phyloP scores from a whole-genome alignment of 2,797 vertebrate genomes.

The Ptychobarbus kaznakovi region DNA sequence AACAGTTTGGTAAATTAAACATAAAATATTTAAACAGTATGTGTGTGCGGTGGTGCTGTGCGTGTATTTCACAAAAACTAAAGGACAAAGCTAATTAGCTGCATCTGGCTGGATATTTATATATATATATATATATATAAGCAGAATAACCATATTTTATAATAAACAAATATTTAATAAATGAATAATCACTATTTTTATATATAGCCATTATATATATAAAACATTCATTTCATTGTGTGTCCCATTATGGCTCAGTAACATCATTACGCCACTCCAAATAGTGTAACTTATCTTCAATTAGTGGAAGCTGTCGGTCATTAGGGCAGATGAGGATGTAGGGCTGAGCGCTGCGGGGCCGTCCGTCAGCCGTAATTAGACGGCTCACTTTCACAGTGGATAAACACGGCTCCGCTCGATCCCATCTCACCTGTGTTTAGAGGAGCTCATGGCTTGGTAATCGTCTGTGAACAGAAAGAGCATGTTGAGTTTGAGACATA shows the following conservation, averaged over 20 bases:
- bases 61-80: no score
- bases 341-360: constrained; percentile 23
- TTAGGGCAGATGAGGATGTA: constrained; percentile 46
- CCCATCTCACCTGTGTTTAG: neutral
- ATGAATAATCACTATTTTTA: no score
- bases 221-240: constrained; percentile 51
- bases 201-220: no score
- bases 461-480: neutral
- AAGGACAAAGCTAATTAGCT: constrained; percentile 45
- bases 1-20: constrained; percentile 41
- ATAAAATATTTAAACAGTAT: no score
- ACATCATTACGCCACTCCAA: constrained; percentile 48
- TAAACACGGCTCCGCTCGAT: constrained; percentile 20
- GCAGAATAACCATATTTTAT: constrained; percentile 17
- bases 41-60: no score
- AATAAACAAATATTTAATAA: no score
- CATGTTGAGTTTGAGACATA: neutral
- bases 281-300: constrained; percentile 56
- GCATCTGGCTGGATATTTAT: constrained; percentile 5
- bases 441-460: neutral
- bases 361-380: constrained; percentile 50
- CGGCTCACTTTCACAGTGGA: constrained; percentile 19
- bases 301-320: constrained; percentile 55
- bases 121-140: no score
- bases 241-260: constrained; percentile 52